phyloP scores from a whole-genome alignment of 2,797 vertebrate genomes.

The Calcarius lapponicus region DNA sequence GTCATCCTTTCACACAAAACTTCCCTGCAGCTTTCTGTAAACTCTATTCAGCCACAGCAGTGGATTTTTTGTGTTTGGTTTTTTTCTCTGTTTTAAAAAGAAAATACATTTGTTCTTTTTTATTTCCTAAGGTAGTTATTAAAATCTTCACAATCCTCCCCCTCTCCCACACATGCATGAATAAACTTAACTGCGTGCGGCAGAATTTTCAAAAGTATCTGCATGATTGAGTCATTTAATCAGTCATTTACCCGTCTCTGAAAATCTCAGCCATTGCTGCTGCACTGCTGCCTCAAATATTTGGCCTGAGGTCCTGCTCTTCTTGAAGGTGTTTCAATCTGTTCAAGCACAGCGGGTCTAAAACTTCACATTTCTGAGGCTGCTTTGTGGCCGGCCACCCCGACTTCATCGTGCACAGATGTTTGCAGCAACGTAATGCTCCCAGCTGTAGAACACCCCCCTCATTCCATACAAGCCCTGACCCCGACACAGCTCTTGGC shows the following conservation, averaged over 20 bases:
- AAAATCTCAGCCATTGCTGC: constrained; percentile 7
- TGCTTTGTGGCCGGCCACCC: not conserved
- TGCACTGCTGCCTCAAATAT: not conserved
- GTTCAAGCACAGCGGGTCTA: not conserved
- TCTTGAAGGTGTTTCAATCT: not conserved
- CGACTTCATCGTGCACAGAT: not conserved
- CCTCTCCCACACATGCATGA: constrained; percentile 68
- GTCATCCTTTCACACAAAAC: not conserved
- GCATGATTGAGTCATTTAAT: constrained; percentile 69
- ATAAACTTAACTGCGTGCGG: constrained; percentile 47
- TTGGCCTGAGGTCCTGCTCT: not conserved
- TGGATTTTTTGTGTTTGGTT: not conserved
- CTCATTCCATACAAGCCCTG: rapidly evolving
- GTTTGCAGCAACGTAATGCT: not conserved
- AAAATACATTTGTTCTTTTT: constrained; percentile 44
- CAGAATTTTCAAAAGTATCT: constrained; percentile 66
- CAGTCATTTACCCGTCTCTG: constrained; percentile 36
- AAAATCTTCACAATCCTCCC: constrained; percentile 60
- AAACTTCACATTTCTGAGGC: not conserved
- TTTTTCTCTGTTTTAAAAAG: constrained; percentile 18
- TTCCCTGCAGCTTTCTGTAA: not conserved
- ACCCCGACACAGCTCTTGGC: rapidly evolving
- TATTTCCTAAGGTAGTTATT: constrained; percentile 57
- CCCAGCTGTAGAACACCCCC: not conserved
- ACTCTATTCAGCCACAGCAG: not conserved